These are phyloP conservation scores for Branchinecta lynchi DNA, from an alignment of 1,140 invertebrate genomes.

Conservation along the genomic window DNA sequence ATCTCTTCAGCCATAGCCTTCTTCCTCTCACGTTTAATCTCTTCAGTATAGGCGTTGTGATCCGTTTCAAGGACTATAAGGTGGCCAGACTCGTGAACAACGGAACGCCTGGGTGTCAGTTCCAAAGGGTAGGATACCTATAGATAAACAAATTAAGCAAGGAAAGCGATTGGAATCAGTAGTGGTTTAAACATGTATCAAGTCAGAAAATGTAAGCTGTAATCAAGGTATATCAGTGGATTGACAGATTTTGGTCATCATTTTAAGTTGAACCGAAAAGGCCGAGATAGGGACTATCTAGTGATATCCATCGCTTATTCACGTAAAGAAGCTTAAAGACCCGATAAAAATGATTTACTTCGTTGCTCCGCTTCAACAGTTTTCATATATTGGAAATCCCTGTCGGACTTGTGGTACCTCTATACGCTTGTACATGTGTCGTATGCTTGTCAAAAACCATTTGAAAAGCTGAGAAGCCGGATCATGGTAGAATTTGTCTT, in stretches of 20 bases:
- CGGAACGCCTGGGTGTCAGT: slow-evolving; percentile 90
- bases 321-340: too few relatives aligned
- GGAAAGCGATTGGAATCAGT: background rate
- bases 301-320: too few relatives aligned
- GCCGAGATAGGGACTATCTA: too few relatives aligned
- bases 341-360: too few relatives aligned
- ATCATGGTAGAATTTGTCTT: too few relatives aligned
- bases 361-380: too few relatives aligned
- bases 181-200: too few relatives aligned
- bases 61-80: slow-evolving; percentile 90
- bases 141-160: slow-evolving; percentile 12
- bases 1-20: slow-evolving; percentile 75
- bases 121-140: slow-evolving; percentile 68
- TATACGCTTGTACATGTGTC: too few relatives aligned
- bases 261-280: background rate
- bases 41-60: slow-evolving; percentile 95
- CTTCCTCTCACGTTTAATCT: slow-evolving; percentile 81
- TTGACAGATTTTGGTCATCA: slow-evolving; percentile 7
- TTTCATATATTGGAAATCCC: too few relatives aligned
- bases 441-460: too few relatives aligned
- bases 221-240: background rate
- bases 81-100: slow-evolving; percentile 87
- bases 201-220: background rate
- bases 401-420: too few relatives aligned
- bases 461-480: too few relatives aligned